These are phyloP conservation scores for Myotis findleyi DNA, from an alignment of 2,797 vertebrate species.

Conservation along the genomic window DNA sequence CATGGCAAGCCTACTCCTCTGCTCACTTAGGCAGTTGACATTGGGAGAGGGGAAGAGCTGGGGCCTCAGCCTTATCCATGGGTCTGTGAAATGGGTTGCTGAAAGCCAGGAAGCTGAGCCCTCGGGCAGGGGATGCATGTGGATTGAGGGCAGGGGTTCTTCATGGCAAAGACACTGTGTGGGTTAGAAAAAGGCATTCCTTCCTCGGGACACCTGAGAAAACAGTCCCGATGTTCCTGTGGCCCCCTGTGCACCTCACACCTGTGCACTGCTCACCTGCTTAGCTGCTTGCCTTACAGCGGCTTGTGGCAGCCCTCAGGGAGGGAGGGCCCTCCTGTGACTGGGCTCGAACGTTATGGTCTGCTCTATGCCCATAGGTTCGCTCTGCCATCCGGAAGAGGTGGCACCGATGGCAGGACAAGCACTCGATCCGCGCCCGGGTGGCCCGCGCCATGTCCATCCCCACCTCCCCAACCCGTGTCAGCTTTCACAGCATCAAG, in stretches of 20 bases:
- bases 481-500: constrained; percentile 98
- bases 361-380: constrained; percentile 86
- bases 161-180: background rate
- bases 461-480: constrained; percentile 93
- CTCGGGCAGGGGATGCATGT: background rate
- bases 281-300: too few species aligned
- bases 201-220: background rate
- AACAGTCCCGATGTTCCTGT: background rate
- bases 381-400: constrained; percentile 94
- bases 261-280: background rate
- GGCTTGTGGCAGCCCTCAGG: background rate
- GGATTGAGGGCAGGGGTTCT: background rate
- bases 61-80: background rate
- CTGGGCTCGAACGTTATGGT: accelerated
- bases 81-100: background rate
- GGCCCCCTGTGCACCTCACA: background rate
- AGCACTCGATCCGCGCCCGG: constrained; percentile 93
- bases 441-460: constrained; percentile 94
- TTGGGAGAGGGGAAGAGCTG: accelerated
- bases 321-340: background rate
- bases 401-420: constrained; percentile 97
- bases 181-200: background rate
- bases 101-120: background rate
- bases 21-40: background rate
- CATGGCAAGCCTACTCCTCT: background rate